phyloP scores from a whole-genome alignment of 2,113 vertebrate genomes.

The Sula dactylatra region DNA sequence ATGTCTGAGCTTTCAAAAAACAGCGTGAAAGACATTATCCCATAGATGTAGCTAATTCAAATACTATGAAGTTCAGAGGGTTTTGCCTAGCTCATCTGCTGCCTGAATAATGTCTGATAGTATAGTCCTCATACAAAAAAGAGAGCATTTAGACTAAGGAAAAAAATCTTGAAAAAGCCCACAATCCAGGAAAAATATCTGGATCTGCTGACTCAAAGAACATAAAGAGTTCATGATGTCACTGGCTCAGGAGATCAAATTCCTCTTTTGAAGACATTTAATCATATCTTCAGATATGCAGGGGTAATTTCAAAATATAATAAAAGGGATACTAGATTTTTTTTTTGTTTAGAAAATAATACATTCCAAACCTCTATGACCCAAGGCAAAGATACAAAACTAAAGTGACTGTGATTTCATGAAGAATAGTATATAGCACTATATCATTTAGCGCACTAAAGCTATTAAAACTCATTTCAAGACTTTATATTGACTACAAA shows the following conservation, averaged over 20 bases:
- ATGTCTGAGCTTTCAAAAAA: background rate
- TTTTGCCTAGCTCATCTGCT: background rate
- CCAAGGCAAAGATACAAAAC: background rate
- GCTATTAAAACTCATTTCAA: background rate
- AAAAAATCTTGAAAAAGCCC: background rate
- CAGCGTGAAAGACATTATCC: background rate
- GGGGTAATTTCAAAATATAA: background rate
- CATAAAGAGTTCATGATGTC: background rate
- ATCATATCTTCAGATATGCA: background rate
- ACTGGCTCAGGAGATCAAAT: background rate
- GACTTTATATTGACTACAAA: background rate
- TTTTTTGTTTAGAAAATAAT: background rate
- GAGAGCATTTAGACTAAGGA: background rate
- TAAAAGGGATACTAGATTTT: background rate
- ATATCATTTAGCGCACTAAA: background rate
- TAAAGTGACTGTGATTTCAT: background rate
- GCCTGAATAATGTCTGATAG: background rate
- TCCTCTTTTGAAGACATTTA: background rate
- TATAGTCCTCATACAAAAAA: background rate
- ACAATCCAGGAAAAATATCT: background rate
- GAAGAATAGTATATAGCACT: background rate
- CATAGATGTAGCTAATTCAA: background rate
- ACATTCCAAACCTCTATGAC: background rate
- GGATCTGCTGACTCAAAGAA: background rate
- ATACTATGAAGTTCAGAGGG: background rate